Evolutionary conservation across 2,113 vertebrate species (phyloP).

Genomic region (Corydoras maculifer): DNA sequence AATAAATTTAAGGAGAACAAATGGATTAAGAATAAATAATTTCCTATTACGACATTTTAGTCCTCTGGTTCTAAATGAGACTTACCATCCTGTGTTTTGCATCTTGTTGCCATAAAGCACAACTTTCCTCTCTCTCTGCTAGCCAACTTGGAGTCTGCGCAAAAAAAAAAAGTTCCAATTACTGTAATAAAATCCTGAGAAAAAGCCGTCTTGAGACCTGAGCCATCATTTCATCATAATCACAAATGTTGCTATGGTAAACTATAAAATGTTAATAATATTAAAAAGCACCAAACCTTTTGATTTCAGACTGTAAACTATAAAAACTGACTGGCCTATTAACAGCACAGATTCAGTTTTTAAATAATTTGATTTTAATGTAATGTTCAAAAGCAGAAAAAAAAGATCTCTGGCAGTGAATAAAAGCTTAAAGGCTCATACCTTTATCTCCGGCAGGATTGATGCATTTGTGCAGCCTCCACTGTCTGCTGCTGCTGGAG

Average conservation of each 20-base stretch:
- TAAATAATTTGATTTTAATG: too few relatives aligned
- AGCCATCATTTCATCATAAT: too few relatives aligned
- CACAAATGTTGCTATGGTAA: too few relatives aligned
- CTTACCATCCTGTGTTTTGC: slow-evolving; percentile 75
- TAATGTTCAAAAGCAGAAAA: background rate
- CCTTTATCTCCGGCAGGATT: slow-evolving; percentile 85
- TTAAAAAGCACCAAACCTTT: too few relatives aligned
- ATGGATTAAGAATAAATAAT: background rate
- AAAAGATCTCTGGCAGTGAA: background rate
- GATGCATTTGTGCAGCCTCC: slow-evolving; percentile 86
- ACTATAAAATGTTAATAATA: too few relatives aligned
- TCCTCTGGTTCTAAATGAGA: background rate
- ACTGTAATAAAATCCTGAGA: too few relatives aligned
- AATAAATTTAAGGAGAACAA: too few relatives aligned
- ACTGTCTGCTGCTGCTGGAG: slow-evolving; percentile 87
- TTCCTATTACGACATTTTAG: slow-evolving; percentile 12
- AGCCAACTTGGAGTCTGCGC: slow-evolving; percentile 80
- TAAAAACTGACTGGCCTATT: too few relatives aligned
- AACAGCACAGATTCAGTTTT: too few relatives aligned
- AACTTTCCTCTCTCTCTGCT: slow-evolving; percentile 87
- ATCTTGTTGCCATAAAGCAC: slow-evolving; percentile 83
- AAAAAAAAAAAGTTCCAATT: slow-evolving; percentile 17
- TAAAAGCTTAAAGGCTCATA: slow-evolving; percentile 44
- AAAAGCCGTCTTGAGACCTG: too few relatives aligned
- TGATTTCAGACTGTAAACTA: too few relatives aligned